Evolutionary conservation across 1,140 invertebrate species (phyloP), one percentile per base, ranked within the genome.

Genomic region (Drosophila pectinifera): DNA sequence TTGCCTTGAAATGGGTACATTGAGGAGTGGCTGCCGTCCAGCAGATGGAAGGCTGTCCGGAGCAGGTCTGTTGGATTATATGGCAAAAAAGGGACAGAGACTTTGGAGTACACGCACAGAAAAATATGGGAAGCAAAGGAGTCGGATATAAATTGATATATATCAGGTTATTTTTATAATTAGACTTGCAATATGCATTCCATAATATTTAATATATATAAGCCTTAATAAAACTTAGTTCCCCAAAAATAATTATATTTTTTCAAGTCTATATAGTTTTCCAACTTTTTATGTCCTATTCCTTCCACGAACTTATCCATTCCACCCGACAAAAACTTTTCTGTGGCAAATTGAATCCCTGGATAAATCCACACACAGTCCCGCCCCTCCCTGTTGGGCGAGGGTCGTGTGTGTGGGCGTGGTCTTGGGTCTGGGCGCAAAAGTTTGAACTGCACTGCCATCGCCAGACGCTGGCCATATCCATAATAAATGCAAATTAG

Each of bases 401-500:
- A 11, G 22, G 51, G 79, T 49, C 75, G 84, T 79, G 84, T 89
- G 83, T 83, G 80, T 76, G 83, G 83, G 83, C 80, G 83, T 86
- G 83, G 75, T 57, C 61, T 8, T 65, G 49, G 53, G 53, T 45
- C 24, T 13, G 13, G 73, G 73, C 26, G 34, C 42, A 72, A 80
- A 88, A 79, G 70, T 83, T 86, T 84, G 72, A 81, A 84, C 80
- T 78, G 88, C 72, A 83, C 70, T 91, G 89, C 78, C 89, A 91
- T 46, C 54, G 75, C 53, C 89, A 91, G 89, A 90, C 84, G 80
- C 59, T 54, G 55, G 55, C 57, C 74, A 78, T 72, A 90, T 90
- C 86, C 82, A 91, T 90, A 89, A 91, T 91, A 91, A 91, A 91
- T 91, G 89, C 80, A 91, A 91, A 91, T 91, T 78, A 84, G 90